Base-by-base conservation (phyloP, 2,888 invertebrate genomes). In the Himalopsyche anomala region DNA sequence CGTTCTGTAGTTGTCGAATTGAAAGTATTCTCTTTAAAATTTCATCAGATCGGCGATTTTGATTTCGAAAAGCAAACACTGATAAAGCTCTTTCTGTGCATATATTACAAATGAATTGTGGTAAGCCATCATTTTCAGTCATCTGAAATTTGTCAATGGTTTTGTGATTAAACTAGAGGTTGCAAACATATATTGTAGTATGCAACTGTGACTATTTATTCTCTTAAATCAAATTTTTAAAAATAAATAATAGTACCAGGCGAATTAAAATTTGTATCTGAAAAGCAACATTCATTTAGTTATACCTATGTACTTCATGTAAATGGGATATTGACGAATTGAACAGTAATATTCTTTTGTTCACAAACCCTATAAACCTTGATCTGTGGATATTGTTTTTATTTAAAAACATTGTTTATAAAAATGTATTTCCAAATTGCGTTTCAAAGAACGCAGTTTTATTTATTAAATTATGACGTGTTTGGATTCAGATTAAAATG, bases 61-160 rank as follows among this genome's bases (percentile, higher is more conserved):
- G 87, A 5, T 82, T 51, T 28, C 83, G 56, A 80, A 87, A 87
- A 19, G 79, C 38, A 80, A 82, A 87, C 17, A 84, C 79, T 79
- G 74, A 45, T 15, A 62, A 55, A 54, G 62, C 84, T 42, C 42
- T 54, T n/a, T 82, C 54, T 12, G 74, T 80, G 19, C 87, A 87
- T 11, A 54, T 17, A 40, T 56, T 62, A 80, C 87, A 87, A n/a
- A 87, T 36, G 17, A 56, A 81, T 45, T 36, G 36, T 12, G 87
- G 87, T 17, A 87, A 82, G 40, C 84, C 84, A 80, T 87, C 87
- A 40, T 84, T 80, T 84, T 87, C 56, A 9, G 40, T n/a, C 17
- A 87, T 82, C 87, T 87, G 55, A 80, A 84, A 84, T 36, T 38
- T 74, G 38, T 36, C 8, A 28, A 19, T 28, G 19, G 8, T 28